Conservation (phyloP, 92 coral and sea anemone genomes). For the Porites cylindrica region DNA sequence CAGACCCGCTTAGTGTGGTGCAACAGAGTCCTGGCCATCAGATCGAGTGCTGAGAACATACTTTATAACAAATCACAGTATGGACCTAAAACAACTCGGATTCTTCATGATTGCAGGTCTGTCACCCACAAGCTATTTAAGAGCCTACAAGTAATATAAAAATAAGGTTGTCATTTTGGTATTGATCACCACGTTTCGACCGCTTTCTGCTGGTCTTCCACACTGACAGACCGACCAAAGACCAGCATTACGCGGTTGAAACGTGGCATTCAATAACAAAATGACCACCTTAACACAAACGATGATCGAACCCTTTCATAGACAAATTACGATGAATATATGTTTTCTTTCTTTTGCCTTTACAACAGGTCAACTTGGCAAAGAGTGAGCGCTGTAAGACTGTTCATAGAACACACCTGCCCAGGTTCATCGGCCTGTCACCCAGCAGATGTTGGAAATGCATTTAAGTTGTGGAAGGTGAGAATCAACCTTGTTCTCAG, state of each 20-base stretch:
- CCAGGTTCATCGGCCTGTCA: conserved; percentile 58
- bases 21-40: conserved; percentile 75
- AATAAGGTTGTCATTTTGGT: not conserved
- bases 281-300: too few relatives aligned
- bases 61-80: conserved; percentile 23
- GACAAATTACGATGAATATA: too few relatives aligned
- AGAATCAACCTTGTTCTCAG: not conserved
- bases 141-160: not conserved
- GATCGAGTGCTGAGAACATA: conserved; percentile 74
- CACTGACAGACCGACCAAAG: too few relatives aligned
- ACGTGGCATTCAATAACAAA: too few relatives aligned
- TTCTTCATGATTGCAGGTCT: conserved; percentile 78
- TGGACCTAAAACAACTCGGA: conserved; percentile 42
- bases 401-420: conserved; percentile 87
- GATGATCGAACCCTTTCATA: too few relatives aligned
- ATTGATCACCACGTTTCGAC: too few relatives aligned
- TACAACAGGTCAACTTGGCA: conserved; percentile 66
- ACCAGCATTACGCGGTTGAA: too few relatives aligned
- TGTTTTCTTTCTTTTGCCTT: too few relatives aligned
- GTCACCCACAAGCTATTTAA: conserved; percentile 9
- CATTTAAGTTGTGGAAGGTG: conserved; percentile 83
- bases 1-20: conserved; percentile 79
- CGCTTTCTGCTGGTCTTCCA: too few relatives aligned
- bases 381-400: conserved; percentile 81
- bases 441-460: conserved; percentile 66